Evolutionary conservation across 2,888 invertebrate genomes (phyloP).

Genomic region (Abscondita cerata): DNA sequence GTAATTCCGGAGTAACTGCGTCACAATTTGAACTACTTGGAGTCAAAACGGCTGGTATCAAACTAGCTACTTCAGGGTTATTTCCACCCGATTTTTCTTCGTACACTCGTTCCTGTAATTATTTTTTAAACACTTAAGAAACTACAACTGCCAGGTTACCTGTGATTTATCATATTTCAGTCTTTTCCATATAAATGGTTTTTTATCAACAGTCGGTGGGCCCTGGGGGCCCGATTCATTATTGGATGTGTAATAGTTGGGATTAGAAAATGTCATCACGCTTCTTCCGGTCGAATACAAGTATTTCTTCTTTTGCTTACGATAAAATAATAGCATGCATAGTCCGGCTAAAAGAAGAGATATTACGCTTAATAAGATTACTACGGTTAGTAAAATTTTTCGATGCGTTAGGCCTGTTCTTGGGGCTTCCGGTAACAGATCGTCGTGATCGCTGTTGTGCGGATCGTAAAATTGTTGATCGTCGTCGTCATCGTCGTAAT

Average conservation of each 20-base stretch:
- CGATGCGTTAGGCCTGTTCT: conserved; percentile 52
- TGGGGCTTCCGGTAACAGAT: conserved; percentile 51
- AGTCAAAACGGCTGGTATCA: conserved; percentile 68
- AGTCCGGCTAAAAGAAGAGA: conserved; percentile 55
- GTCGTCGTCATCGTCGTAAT: conserved; percentile 52
- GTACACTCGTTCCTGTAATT: conserved; percentile 66
- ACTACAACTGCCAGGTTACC: conserved; percentile 57
- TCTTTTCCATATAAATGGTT: conserved; percentile 73
- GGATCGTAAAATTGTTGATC: conserved; percentile 47
- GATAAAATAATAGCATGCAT: conserved; percentile 57
- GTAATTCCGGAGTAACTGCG: conserved; percentile 62
- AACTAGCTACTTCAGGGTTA: conserved; percentile 74
- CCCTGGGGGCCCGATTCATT: conserved; percentile 48
- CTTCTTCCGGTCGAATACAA: conserved; percentile 68
- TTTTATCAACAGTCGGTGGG: conserved; percentile 57
- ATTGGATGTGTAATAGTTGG: conserved; percentile 73
- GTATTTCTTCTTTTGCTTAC: conserved; percentile 63
- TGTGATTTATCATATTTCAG: conserved; percentile 82
- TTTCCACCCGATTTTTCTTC: conserved; percentile 60
- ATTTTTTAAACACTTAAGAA: conserved; percentile 15
- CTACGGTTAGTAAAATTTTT: conserved; percentile 57
- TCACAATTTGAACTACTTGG: conserved; percentile 64
- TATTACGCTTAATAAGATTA: conserved; percentile 56
- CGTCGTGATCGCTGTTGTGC: conserved; percentile 43
- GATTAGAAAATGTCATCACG: conserved; percentile 87